phyloP scores from a whole-genome alignment of 2,113 vertebrate species.

The Odocoileus virginianus region DNA sequence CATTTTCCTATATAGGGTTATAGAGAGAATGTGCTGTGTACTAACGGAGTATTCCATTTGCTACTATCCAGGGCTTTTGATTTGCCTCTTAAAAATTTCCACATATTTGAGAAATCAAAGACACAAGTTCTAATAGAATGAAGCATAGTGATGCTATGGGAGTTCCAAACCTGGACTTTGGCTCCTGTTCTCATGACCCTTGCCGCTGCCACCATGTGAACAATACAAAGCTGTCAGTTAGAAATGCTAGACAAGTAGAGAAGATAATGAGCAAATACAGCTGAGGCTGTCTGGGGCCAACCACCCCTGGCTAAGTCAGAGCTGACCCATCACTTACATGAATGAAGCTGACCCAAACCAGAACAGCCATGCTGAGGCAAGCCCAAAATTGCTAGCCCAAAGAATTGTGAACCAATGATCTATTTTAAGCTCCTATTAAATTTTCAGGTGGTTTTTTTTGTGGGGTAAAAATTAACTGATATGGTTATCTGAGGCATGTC shows the following conservation, averaged over 20 bases:
- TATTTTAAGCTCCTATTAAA: not conserved
- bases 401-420: not conserved
- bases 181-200: not conserved
- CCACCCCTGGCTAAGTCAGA: not conserved
- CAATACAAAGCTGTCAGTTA: not conserved
- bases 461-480: not conserved
- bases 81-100: not conserved
- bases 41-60: not conserved
- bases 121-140: not conserved
- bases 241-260: not conserved
- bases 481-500: not conserved
- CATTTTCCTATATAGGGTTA: not conserved
- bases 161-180: not conserved
- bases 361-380: not conserved
- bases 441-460: not conserved
- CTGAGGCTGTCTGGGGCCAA: not conserved
- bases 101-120: not conserved
- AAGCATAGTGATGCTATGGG: not conserved
- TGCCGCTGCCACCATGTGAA: not conserved
- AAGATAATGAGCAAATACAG: not conserved
- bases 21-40: not conserved
- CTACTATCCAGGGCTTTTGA: not conserved
- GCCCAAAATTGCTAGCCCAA: not conserved
- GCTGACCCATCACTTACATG: not conserved
- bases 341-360: not conserved